phyloP scores from a whole-genome alignment of 2,797 vertebrate genomes.

The Anolis apletophallus region DNA sequence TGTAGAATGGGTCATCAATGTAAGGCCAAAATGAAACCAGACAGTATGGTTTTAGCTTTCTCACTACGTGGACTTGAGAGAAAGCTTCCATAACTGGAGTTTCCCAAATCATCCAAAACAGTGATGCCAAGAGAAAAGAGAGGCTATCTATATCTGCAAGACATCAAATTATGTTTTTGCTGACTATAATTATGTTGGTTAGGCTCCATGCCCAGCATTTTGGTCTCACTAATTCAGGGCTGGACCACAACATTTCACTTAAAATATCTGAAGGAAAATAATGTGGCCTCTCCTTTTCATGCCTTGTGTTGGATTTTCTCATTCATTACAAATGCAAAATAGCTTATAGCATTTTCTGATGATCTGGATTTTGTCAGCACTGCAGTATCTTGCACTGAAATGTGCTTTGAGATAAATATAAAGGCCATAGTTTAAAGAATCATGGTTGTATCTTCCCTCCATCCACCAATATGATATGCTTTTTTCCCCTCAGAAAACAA shows the following conservation, averaged over 20 bases:
- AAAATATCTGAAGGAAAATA: slow-evolving; percentile 71
- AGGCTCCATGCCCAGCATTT: neutral
- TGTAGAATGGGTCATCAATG: neutral
- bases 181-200: neutral
- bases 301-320: neutral
- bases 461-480: neutral
- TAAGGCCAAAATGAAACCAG: too few relatives aligned
- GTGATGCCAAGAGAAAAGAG: too few relatives aligned
- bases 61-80: too few relatives aligned
- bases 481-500: neutral
- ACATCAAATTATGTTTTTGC: too few relatives aligned
- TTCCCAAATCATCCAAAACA: too few relatives aligned
- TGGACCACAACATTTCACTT: slow-evolving; percentile 66
- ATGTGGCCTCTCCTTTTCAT: slow-evolving; percentile 39
- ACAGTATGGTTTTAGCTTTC: too few relatives aligned
- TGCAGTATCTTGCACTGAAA: neutral
- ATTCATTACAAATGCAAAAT: neutral
- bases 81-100: too few relatives aligned
- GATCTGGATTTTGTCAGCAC: slow-evolving; percentile 11
- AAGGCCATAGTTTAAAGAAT: neutral
- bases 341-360: neutral
- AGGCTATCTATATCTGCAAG: too few relatives aligned
- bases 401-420: slow-evolving; percentile 8
- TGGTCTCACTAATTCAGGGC: slow-evolving; percentile 55
- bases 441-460: neutral